A percentile compares a stretch with the other conserved stretches of the same genome.
These are phyloP conservation scores for Aspidiotus destructor DNA, from an alignment of 2,888 invertebrate species.

Conservation along the genomic window DNA sequence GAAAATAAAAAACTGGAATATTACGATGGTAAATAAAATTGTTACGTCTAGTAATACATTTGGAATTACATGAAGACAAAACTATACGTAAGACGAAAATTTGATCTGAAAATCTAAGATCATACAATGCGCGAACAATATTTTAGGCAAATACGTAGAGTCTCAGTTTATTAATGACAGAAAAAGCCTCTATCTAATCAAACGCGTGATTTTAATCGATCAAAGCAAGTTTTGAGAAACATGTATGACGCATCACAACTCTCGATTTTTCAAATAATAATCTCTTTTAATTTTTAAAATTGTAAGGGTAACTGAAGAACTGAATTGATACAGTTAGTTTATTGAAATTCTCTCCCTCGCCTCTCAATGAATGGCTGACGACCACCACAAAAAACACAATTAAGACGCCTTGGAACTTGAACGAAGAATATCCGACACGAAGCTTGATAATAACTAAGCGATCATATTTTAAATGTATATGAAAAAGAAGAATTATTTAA, in stretches of 20 bases:
- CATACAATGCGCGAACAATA: not conserved
- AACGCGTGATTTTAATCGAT: not conserved
- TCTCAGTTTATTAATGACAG: too few species aligned
- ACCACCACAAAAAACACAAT: too few species aligned
- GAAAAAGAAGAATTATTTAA: too few species aligned
- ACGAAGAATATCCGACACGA: too few species aligned
- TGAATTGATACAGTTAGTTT: too few species aligned
- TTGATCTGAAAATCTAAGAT: not conserved
- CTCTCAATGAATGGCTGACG: too few species aligned
- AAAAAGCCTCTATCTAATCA: too few species aligned
- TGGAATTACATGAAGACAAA: slow-evolving; percentile 2
- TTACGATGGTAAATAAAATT: not conserved
- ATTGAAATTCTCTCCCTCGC: too few species aligned
- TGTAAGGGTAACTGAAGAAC: slow-evolving; percentile 1
- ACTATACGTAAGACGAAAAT: not conserved
- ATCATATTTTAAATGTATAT: too few species aligned
- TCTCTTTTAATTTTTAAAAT: slow-evolving; percentile 1
- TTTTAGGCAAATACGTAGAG: too few species aligned
- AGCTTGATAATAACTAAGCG: too few species aligned
- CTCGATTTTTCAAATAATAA: not conserved
- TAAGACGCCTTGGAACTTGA: too few species aligned
- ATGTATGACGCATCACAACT: not conserved
- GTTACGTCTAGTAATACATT: not conserved
- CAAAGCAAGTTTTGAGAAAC: not conserved
- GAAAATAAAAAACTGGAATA: slow-evolving; percentile 12